Conservation (phyloP, 2,888 invertebrate genomes). For the Acronicta leporina region DNA sequence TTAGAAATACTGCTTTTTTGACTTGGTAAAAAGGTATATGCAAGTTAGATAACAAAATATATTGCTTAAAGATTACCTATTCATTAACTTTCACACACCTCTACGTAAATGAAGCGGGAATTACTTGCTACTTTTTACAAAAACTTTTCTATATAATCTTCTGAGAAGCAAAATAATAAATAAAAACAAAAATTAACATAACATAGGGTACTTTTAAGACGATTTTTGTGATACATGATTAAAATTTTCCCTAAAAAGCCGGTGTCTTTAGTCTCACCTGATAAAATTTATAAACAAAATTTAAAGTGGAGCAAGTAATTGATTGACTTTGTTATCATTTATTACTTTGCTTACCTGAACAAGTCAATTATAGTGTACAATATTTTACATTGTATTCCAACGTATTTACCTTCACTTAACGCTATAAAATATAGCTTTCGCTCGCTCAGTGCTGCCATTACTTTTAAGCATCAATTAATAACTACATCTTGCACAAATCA, state of each 20-base stretch:
- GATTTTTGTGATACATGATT: too few relatives aligned
- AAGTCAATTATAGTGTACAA: slow-evolving; percentile 11
- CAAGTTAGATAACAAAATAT: slow-evolving; percentile 14
- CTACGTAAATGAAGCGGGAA: slow-evolving; percentile 14
- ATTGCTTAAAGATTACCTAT: slow-evolving; percentile 33
- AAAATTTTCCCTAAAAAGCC: too few relatives aligned
- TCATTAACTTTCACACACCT: slow-evolving; percentile 9
- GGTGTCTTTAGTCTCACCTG: too few relatives aligned
- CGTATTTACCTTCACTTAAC: slow-evolving; percentile 14
- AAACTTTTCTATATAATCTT: slow-evolving; percentile 1
- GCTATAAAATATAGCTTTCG: slow-evolving; percentile 22
- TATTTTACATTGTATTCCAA: slow-evolving; percentile 25
- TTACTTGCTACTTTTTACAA: slow-evolving; percentile 19
- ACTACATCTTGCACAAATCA: slow-evolving; percentile 67
- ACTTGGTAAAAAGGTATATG: slow-evolving; percentile 14
- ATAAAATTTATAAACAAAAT: too few relatives aligned
- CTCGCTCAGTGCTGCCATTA: slow-evolving; percentile 36
- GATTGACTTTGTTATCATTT: too few relatives aligned
- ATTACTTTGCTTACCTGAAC: too few relatives aligned
- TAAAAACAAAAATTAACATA: too few relatives aligned
- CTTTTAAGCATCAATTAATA: slow-evolving; percentile 55
- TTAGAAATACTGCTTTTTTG: slow-evolving; percentile 15
- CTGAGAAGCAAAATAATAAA: too few relatives aligned
- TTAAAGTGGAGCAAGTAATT: too few relatives aligned
- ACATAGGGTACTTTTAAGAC: too few relatives aligned